phyloP scores from a whole-genome alignment of 2,797 vertebrate species.

The Anas bahamensis region DNA sequence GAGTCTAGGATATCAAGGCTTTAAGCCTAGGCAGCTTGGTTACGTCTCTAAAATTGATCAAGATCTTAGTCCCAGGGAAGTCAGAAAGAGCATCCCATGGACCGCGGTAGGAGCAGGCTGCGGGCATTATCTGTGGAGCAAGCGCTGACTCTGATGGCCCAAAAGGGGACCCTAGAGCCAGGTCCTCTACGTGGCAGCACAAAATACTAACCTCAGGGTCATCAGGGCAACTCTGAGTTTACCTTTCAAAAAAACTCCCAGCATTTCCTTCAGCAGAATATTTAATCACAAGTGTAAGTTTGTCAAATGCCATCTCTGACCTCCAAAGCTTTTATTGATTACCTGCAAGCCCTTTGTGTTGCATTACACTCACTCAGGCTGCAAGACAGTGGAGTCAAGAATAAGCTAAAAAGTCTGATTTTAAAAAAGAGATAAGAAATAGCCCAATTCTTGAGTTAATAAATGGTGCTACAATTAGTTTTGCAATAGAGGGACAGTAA shows the following conservation, averaged over 20 bases:
- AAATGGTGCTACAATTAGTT: conserved; percentile 17
- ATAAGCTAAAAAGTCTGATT: conserved; percentile 48
- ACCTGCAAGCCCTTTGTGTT: conserved; percentile 64
- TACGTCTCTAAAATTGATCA: background rate
- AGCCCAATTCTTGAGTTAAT: background rate
- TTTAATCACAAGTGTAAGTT: conserved; percentile 63
- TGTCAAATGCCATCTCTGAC: conserved; percentile 71
- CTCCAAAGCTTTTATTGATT: conserved; percentile 75
- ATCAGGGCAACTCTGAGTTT: conserved; percentile 10
- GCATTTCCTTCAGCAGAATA: conserved; percentile 66
- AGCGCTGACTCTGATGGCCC: background rate
- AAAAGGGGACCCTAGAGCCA: background rate
- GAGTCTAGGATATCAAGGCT: background rate
- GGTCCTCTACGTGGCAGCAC: background rate
- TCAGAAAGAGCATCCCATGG: background rate
- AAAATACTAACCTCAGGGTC: conserved; percentile 13
- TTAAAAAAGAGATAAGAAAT: conserved; percentile 53
- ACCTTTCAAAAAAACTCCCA: conserved; percentile 30
- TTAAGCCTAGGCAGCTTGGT: background rate
- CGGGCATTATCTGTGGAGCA: background rate
- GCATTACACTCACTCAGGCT: conserved; percentile 59
- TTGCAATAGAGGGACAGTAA: conserved; percentile 4
- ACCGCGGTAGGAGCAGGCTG: background rate
- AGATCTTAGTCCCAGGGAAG: background rate
- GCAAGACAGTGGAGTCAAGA: conserved; percentile 19